A percentile compares a stretch with the other conserved stretches of the same genome.
phyloP scores from a whole-genome alignment of 2,797 vertebrate genomes.

The Hapalemur alaotrensis region DNA sequence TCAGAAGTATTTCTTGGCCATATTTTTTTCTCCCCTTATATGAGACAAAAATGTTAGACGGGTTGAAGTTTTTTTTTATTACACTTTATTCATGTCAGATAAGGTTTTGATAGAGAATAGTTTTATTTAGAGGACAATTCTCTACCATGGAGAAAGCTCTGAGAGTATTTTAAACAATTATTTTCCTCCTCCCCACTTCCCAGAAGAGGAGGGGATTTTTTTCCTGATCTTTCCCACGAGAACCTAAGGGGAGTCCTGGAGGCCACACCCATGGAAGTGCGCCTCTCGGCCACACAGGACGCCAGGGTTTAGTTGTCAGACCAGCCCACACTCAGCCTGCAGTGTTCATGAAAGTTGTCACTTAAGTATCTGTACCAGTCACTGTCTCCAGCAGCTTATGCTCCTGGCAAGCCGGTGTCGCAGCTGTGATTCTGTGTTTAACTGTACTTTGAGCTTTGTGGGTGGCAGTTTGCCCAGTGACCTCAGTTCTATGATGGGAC shows the following conservation, averaged over 20 bases:
- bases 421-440: neutral
- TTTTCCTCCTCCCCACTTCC: rapidly evolving
- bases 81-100: too few species aligned
- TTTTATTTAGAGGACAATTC: neutral
- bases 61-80: neutral
- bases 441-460: neutral
- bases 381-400: neutral
- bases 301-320: neutral
- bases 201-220: neutral
- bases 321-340: neutral
- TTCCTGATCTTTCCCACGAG: neutral
- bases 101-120: neutral
- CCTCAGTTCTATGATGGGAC: neutral
- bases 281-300: rapidly evolving
- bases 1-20: neutral
- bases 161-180: rapidly evolving
- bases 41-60: neutral
- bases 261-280: neutral
- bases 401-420: neutral
- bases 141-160: neutral
- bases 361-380: too few species aligned
- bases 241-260: rapidly evolving
- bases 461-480: neutral
- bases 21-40: neutral
- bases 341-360: neutral